Evolutionary conservation across 2,113 vertebrate genomes (phyloP).

Genomic region (Channa maculata): DNA sequence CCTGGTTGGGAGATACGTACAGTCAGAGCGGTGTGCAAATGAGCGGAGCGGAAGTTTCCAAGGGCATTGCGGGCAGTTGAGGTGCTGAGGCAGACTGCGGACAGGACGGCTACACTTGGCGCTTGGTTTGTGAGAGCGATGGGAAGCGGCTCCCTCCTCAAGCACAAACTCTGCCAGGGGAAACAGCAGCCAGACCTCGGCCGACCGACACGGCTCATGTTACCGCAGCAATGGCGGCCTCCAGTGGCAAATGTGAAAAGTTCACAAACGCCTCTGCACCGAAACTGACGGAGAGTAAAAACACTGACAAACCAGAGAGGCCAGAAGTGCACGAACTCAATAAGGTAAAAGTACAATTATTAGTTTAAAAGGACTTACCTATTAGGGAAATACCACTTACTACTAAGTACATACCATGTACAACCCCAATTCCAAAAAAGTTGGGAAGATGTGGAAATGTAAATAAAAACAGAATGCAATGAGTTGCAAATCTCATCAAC

Average conservation of each 20-base stretch:
- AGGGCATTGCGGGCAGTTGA: slow-evolving; percentile 77
- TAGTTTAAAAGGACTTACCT: too few species aligned
- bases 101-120: slow-evolving; percentile 77
- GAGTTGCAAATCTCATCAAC: too few species aligned
- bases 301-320: too few species aligned
- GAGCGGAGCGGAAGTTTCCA: slow-evolving; percentile 66
- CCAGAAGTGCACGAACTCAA: too few species aligned
- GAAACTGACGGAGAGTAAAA: neutral
- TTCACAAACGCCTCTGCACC: neutral
- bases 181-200: slow-evolving; percentile 45
- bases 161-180: slow-evolving; percentile 56
- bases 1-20: slow-evolving; percentile 22
- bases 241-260: slow-evolving; percentile 48
- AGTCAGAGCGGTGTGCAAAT: slow-evolving; percentile 36
- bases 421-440: too few species aligned
- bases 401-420: too few species aligned
- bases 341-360: too few species aligned
- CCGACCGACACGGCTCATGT: slow-evolving; percentile 35
- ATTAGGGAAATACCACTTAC: too few species aligned
- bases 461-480: too few species aligned
- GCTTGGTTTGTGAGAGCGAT: slow-evolving; percentile 71
- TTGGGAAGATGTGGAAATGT: too few species aligned
- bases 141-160: slow-evolving; percentile 73
- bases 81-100: slow-evolving; percentile 81
- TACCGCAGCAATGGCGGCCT: slow-evolving; percentile 61